Evolutionary conservation across 2,888 invertebrate species (phyloP).

Genomic region (Cinara cedri): DNA sequence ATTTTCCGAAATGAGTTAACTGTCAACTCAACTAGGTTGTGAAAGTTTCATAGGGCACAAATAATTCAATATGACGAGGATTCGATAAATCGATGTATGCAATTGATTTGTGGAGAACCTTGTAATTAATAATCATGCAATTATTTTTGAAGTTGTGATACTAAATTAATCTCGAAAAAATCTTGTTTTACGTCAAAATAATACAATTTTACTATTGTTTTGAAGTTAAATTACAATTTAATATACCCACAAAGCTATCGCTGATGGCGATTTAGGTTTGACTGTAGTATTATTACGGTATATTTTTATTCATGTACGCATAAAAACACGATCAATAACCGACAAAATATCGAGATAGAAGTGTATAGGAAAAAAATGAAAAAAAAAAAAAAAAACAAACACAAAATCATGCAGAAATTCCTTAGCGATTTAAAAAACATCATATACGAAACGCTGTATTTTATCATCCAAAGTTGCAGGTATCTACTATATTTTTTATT

Average conservation of each 20-base stretch:
- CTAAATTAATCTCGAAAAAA: not conserved
- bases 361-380: no score
- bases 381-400: no score
- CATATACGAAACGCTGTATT: conserved; percentile 8
- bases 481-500: not conserved
- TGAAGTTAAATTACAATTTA: no score
- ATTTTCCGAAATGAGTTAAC: no score
- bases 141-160: not conserved
- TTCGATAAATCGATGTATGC: no score
- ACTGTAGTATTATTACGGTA: not conserved
- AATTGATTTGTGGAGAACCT: no score
- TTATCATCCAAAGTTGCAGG: not conserved
- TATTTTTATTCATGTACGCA: not conserved
- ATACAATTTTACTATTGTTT: not conserved
- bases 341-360: not conserved
- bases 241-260: no score
- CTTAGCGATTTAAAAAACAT: not conserved
- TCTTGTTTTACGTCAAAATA: not conserved
- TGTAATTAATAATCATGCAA: no score
- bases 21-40: no score
- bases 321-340: not conserved
- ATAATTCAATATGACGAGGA: no score
- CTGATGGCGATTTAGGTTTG: not conserved
- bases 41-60: no score
- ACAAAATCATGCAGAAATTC: not conserved